Percentiles rank a stretch among this genome's conserved stretches.
phyloP scores from a whole-genome alignment of 2,888 invertebrate species.

The Xylophagus ater region DNA sequence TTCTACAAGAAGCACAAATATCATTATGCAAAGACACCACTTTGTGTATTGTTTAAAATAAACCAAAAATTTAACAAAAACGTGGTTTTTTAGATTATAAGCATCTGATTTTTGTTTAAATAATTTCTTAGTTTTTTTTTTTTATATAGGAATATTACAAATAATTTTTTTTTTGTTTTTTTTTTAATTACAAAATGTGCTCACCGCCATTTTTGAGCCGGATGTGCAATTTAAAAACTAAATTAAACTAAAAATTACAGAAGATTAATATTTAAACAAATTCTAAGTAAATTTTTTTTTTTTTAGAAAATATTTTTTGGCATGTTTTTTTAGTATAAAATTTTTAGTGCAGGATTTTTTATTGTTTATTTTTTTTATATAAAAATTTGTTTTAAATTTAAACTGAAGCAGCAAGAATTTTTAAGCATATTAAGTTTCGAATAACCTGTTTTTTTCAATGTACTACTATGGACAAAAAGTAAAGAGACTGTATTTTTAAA shows the following conservation, averaged over 20 bases:
- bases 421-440: too few relatives aligned
- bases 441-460: too few relatives aligned
- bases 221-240: slow-evolving; percentile 16
- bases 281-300: too few relatives aligned
- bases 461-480: too few relatives aligned
- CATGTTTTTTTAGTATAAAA: too few relatives aligned
- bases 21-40: slow-evolving; percentile 49
- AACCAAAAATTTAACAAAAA: slow-evolving; percentile 5
- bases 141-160: slow-evolving; percentile 2
- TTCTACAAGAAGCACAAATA: slow-evolving; percentile 73
- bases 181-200: slow-evolving; percentile 14
- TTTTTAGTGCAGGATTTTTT: too few relatives aligned
- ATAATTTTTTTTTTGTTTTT: slow-evolving; percentile 4
- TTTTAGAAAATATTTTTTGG: too few relatives aligned
- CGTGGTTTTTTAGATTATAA: background rate
- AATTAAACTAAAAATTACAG: slow-evolving; percentile 4
- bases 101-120: slow-evolving; percentile 1
- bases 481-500: too few relatives aligned
- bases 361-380: too few relatives aligned
- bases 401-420: too few relatives aligned
- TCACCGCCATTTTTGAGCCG: slow-evolving; percentile 16
- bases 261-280: slow-evolving; percentile 1
- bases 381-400: too few relatives aligned
- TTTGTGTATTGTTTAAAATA: slow-evolving; percentile 47
- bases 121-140: too few relatives aligned